Conservation (phyloP, 2,888 invertebrate genomes). For the Carcina quercana region DNA sequence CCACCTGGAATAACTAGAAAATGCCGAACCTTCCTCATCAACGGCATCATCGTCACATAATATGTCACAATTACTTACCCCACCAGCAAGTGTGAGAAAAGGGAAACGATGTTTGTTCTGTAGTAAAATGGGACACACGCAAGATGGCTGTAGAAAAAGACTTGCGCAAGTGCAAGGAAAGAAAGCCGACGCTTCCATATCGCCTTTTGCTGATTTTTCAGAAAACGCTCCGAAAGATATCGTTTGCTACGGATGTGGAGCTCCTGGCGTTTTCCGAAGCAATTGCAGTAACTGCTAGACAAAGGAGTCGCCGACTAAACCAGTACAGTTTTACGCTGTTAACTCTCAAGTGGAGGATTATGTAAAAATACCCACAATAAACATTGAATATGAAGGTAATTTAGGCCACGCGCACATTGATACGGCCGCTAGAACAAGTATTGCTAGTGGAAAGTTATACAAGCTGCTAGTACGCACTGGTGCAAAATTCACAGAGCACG, state of each 20-base stretch:
- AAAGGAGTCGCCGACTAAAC: constrained; percentile 1
- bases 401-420: constrained; percentile 14
- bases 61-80: no score
- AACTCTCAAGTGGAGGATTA: constrained; percentile 1
- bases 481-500: constrained; percentile 2
- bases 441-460: constrained; percentile 13
- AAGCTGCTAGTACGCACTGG: constrained; percentile 6
- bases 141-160: background rate
- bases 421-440: constrained; percentile 17
- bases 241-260: constrained; percentile 20
- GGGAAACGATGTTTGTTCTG: background rate
- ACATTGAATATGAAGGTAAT: constrained; percentile 9
- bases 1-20: no score
- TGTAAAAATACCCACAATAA: constrained; percentile 14
- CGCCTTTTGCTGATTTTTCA: background rate
- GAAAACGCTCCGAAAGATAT: background rate
- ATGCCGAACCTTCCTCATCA: no score
- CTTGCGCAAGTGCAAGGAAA: background rate
- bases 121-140: background rate
- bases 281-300: constrained; percentile 12
- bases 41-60: no score
- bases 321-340: background rate
- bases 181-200: no score
- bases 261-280: constrained; percentile 15
- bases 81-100: no score